Evolutionary conservation across 2,888 invertebrate genomes (phyloP), one percentile per base, ranked within the genome.

Genomic region (Drosophila formosana): DNA sequence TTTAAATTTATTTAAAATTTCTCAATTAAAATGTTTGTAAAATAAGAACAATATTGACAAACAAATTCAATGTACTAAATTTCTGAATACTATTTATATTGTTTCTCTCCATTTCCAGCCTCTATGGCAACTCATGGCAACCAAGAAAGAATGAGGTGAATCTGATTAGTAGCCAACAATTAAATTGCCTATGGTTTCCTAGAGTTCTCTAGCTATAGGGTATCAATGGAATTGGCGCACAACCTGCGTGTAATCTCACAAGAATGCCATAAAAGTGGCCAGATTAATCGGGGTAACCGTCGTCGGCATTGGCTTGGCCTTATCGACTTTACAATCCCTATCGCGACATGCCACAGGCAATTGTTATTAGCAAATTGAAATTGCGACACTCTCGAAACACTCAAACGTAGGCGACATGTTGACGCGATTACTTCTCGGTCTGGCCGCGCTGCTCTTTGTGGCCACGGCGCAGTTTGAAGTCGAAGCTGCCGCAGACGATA

Each of bases 331-430:
- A 5, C 25, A 56, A 60, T 51, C 32, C 34, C 43, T 63, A 72
- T 79, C 72, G 46, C 34, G 47, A 80, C 68, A 80, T 57, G 65
- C 63, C 51, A 57, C 39, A 34, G 23, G 39, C 64, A 75, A 73
- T 82, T 75, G 73, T 67, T 78, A 78, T 87, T 78, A 69, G 65
- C 67, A 69, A 84, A 80, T 78, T 82, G 66, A 78, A 64, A 78
- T 72, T 18, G 68, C 43, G 51, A 43, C 64, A 75, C 65, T 68
- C 58, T 77, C 79, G 3, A 18, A 18, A 13, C 13, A 6, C 18
- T 41, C 7, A 88, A 85, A 88, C 77, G 77, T 58, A 49, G 51
- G 52, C 70, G 77, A 79, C 58, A 85, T 85, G 84, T 74, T 70
- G 52, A 69, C 45, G 86, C 75, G 86, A 56, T 56, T 78, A 60